Evolutionary conservation across 1,140 invertebrate genomes (phyloP), one percentile per base, ranked within the genome.

Genomic region (Lepidurus apus): DNA sequence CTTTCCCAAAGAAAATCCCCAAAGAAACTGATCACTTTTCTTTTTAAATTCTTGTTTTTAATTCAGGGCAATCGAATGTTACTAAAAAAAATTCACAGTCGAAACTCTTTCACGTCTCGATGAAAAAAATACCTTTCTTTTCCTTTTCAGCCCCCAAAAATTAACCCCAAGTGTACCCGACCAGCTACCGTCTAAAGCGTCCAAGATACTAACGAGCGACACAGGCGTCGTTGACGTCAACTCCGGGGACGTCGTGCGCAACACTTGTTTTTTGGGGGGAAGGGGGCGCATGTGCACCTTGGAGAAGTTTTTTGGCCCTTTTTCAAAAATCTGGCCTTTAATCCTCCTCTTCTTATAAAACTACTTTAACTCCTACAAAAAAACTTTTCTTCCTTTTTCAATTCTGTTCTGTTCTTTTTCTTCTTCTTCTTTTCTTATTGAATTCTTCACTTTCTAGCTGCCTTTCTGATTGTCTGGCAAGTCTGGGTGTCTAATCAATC

Each of bases 201-300:
- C 21, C 53, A 21, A 65, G 53, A 65, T 65, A 65, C 53, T 65
- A 65, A 13, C 53, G 34, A 34, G 53, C 53, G 53, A 65, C 53
- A 65, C 21, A 13, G 53, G 21, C 53, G 53, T 65, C 53, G 53
- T 65, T 65, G 53, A 65, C 53, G 53, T 65, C 53, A 21, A 65
- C 53, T 65, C 53, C 53, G 8, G 6, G 45, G 53, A 13, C 53
- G 53, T n/a, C 9, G 53, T n/a, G 13, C 53, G 53, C 53, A 21
- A 21, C 53, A n/a, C 53, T 65, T 13, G 2, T 34, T 34, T 34
- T 34, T 34, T 4, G 4, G 3, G 34, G 53, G 53, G 53, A 21
- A n/a, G 7, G 53, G 21, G n/a, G 53, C 53, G 53, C 53, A 65
- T 65, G 53, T 34, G 21, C 53, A 65, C 53, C 53, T 65, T 8